A percentile compares a stretch with the other conserved stretches of the same genome.
Conservation (phyloP, 2,797 vertebrate species). For the Margarornis squamiger region DNA sequence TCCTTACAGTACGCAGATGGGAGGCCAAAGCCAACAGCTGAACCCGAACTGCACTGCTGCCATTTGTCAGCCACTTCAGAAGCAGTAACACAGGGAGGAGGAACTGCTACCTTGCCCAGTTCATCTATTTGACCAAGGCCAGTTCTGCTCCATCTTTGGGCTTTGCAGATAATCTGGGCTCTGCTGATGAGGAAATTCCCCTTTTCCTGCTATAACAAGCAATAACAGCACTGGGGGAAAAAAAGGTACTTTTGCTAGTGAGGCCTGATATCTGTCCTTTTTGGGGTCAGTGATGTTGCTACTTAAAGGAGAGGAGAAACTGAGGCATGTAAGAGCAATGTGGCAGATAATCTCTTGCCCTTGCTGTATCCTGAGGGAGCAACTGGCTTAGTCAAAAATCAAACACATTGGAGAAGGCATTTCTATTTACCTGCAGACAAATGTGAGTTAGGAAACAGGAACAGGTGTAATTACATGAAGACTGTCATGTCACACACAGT, state of each 20-base stretch:
- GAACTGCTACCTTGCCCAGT: background rate
- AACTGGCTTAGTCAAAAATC: conserved; percentile 12
- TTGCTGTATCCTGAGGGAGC: conserved; percentile 43
- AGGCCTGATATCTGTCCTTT: background rate
- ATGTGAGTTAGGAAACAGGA: background rate
- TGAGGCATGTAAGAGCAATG: background rate
- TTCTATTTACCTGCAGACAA: background rate
- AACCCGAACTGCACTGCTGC: conserved; percentile 8
- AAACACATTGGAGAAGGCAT: background rate
- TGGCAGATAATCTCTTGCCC: conserved; percentile 1
- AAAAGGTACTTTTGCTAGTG: background rate
- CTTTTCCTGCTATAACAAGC: background rate
- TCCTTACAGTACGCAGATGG: background rate
- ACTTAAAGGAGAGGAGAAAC: conserved; percentile 4
- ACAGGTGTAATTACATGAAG: background rate
- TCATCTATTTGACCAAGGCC: background rate
- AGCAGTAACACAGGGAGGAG: background rate
- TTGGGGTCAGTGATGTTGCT: background rate
- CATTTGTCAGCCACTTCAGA: background rate
- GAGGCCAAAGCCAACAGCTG: conserved; percentile 37
- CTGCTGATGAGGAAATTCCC: background rate
- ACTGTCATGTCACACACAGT: background rate
- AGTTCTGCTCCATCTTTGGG: background rate
- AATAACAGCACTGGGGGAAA: background rate
- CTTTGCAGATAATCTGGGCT: background rate